Conservation (phyloP, 2,797 vertebrate species). For the Brotogeris chrysoptera region DNA sequence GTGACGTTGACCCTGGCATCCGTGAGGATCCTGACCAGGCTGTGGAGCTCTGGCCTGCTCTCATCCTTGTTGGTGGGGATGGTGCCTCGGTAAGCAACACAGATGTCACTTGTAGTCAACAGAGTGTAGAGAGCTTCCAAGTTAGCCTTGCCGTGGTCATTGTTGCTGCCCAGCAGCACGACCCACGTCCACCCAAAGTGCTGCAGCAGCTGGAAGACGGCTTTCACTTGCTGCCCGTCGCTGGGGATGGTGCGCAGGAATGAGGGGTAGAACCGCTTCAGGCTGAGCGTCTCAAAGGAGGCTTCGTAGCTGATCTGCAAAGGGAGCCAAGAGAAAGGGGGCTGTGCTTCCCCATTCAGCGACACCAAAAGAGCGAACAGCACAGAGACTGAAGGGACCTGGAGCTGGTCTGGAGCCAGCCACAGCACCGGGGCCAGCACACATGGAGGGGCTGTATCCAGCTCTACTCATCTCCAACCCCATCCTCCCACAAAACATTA, state of each 20-base stretch:
- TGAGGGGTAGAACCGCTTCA: conserved; percentile 76
- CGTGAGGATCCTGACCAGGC: conserved; percentile 60
- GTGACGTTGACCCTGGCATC: conserved; percentile 57
- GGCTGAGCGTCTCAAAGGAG: conserved; percentile 75
- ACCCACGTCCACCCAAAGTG: conserved; percentile 85
- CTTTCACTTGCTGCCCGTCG: conserved; percentile 74
- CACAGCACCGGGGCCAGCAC: accelerated
- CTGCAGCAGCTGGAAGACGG: conserved; percentile 74
- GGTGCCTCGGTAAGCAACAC: conserved; percentile 75
- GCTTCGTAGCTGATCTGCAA: conserved; percentile 77
- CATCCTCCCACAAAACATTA: background rate
- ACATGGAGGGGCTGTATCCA: accelerated
- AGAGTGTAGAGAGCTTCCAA: conserved; percentile 59
- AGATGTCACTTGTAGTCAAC: conserved; percentile 60
- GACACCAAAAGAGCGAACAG: accelerated
- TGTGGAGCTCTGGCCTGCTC: conserved; percentile 10
- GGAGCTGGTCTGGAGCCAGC: background rate
- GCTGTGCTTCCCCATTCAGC: accelerated
- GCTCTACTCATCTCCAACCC: background rate
- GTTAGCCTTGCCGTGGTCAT: conserved; percentile 71
- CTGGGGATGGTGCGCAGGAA: conserved; percentile 82
- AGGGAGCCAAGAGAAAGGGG: background rate
- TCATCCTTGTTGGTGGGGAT: background rate
- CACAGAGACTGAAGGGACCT: accelerated
- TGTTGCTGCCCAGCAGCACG: conserved; percentile 74